These are phyloP conservation scores for Anableps anableps DNA, from an alignment of 2,797 vertebrate genomes.

Conservation along the genomic window DNA sequence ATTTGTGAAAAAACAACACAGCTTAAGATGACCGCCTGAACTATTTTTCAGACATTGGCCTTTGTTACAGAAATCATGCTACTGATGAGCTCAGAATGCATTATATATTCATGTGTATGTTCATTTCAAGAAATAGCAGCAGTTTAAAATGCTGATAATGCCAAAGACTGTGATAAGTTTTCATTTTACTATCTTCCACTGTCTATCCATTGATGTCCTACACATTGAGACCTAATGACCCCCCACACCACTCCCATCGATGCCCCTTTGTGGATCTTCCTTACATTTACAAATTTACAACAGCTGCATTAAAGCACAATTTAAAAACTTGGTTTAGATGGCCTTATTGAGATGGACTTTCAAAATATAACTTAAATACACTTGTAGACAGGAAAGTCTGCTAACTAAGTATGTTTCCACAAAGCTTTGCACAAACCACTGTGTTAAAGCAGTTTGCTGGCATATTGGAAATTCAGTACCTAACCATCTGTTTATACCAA, in stretches of 20 bases:
- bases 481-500: constrained; percentile 5
- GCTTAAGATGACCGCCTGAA: background rate
- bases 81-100: background rate
- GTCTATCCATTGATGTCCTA: background rate
- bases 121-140: background rate
- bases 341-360: background rate
- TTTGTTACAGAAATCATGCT: background rate
- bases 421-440: background rate
- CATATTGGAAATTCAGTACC: background rate
- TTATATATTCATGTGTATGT: background rate
- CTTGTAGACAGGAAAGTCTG: background rate
- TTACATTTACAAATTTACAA: background rate
- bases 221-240: background rate
- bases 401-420: background rate
- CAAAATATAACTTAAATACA: background rate
- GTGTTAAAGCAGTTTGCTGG: background rate
- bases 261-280: too few species aligned
- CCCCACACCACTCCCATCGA: background rate
- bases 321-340: background rate
- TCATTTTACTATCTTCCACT: background rate
- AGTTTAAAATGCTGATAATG: background rate
- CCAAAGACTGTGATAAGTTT: background rate
- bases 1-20: background rate
- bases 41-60: background rate
- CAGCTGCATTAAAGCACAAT: background rate